Base-by-base conservation (phyloP, 92 coral and sea anemone species). In the Palythoa caribaeorum region DNA sequence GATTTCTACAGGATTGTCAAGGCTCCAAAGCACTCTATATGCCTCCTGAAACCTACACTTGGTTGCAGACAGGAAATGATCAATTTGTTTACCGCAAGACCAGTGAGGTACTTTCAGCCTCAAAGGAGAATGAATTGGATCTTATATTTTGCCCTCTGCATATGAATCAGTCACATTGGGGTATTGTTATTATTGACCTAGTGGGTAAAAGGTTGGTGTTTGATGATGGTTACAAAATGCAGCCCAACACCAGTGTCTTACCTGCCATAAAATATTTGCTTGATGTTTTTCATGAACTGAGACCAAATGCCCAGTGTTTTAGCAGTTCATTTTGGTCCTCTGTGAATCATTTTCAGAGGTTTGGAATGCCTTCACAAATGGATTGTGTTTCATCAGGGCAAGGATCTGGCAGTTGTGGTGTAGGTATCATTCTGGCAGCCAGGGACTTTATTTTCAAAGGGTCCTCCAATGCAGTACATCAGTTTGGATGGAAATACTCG, bases 401-500 rank as follows among this genome's bases (percentile, higher is more conserved):
- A 47, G 93, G 95, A 48, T 36, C 74, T 36, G 95, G 89, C 1
- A 92, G 92, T 47, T 92, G 94, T 89, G 92, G 91, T 10, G 83
- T 92, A 13, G 94, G 94, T 3, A 89, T 92, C 9, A 90, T 92
- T 19, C 78, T 92, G 59, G 87, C 92, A 38, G 91, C 95, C 2
- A 90, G 91, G 38, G 95, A 92, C 60, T 70, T 92, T 50, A 59
- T 87, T 47, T 72, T 9, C 13, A n/a, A 40, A 44, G 1, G 89
- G 89, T 1, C 1, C 65, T 17, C 40, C 87, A 7, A 19, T 3
- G 39, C 59, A 5, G 38, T 3, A 12, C 35, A n/a, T 36, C 57
- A 87, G 13, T 87, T 87, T 65, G 38, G 17, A 17, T 92, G 94
- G 90, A 48, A 54, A 1, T 88, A 77, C 36, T 69, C 60, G 5